Evolutionary conservation across 2,888 invertebrate genomes (phyloP).

Genomic region (Spodoptera littoralis): DNA sequence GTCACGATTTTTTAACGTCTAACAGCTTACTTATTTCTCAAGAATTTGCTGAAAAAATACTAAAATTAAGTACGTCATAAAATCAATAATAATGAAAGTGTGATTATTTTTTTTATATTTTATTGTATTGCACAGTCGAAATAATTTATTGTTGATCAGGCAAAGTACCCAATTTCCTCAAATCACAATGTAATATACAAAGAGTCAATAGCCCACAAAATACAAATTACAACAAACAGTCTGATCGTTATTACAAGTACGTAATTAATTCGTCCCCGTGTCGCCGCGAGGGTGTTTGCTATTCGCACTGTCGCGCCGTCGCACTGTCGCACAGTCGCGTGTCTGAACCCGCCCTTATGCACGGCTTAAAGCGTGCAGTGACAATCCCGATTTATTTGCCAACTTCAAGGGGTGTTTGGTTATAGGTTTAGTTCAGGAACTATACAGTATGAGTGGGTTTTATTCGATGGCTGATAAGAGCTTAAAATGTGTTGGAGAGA

Average conservation of each 20-base stretch:
- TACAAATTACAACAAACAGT: slow-evolving; percentile 48
- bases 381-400: slow-evolving; percentile 49
- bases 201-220: slow-evolving; percentile 12
- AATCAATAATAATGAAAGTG: too few relatives aligned
- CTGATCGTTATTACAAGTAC: slow-evolving; percentile 52
- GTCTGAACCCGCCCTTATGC: slow-evolving; percentile 51
- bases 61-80: too few relatives aligned
- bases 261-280: slow-evolving; percentile 56
- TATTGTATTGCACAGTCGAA: too few relatives aligned
- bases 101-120: too few relatives aligned
- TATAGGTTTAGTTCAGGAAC: slow-evolving; percentile 25
- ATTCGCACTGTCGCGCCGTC: slow-evolving; percentile 64
- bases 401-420: slow-evolving; percentile 40
- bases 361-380: slow-evolving; percentile 31
- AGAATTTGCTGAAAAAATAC: too few relatives aligned
- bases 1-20: too few relatives aligned
- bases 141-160: too few relatives aligned
- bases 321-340: slow-evolving; percentile 55
- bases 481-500: too few relatives aligned
- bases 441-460: not conserved
- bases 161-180: too few relatives aligned
- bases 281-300: slow-evolving; percentile 68
- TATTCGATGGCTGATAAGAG: not conserved
- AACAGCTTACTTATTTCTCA: too few relatives aligned
- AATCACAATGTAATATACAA: too few relatives aligned